Evolutionary conservation across 2,888 invertebrate species (phyloP).

Genomic region (Poecilobothrus nobilitatus): DNA sequence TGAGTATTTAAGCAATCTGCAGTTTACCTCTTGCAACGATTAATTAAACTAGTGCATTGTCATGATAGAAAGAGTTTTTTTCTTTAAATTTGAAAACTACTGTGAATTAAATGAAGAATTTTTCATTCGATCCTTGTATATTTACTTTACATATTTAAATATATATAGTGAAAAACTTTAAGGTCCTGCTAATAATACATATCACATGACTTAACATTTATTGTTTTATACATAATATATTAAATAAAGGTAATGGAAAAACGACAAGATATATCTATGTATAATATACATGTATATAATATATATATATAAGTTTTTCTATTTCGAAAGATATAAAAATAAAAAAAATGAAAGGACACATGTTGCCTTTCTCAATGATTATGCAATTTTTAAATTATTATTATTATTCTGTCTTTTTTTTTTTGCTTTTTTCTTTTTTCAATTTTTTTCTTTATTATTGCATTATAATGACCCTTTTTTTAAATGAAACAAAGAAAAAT

Average conservation of each 20-base stretch:
- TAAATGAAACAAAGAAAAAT: no score
- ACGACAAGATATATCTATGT: no score
- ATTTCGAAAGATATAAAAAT: neutral
- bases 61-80: no score
- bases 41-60: no score
- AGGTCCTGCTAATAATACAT: neutral
- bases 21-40: no score
- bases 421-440: neutral
- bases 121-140: no score
- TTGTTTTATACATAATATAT: neutral
- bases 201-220: neutral
- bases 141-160: no score
- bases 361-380: constrained; percentile 4
- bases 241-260: no score
- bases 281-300: neutral
- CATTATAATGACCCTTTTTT: neutral
- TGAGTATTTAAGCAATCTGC: no score
- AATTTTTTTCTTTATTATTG: neutral
- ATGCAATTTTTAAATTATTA: neutral
- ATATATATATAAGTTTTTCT: neutral
- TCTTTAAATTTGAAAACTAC: no score
- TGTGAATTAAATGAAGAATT: no score
- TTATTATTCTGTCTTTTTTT: neutral
- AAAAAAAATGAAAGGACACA: neutral
- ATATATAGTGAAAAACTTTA: neutral